Conservation (phyloP, 2,797 vertebrate species). For the Remorina albescens region DNA sequence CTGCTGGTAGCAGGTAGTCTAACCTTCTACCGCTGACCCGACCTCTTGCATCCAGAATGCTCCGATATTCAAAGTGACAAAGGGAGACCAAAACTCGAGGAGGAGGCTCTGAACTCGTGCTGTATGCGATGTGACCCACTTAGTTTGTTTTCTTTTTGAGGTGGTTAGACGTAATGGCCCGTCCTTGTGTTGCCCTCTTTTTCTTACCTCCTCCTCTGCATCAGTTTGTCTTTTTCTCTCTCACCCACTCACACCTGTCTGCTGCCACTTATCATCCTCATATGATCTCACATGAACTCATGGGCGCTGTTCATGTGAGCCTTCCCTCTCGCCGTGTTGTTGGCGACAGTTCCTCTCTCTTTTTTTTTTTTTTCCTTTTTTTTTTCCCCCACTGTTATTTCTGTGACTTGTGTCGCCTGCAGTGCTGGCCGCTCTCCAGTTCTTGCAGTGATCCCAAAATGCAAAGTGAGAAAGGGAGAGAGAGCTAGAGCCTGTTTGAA, state of each 20-base stretch:
- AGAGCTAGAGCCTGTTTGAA: conserved; percentile 50
- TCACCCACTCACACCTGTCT: conserved; percentile 24
- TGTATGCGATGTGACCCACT: conserved; percentile 67
- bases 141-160: conserved; percentile 44
- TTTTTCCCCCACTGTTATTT: conserved; percentile 41
- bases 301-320: conserved; percentile 6
- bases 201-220: conserved; percentile 26
- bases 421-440: conserved; percentile 74
- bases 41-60: conserved; percentile 4
- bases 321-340: conserved; percentile 22
- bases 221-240: conserved; percentile 19
- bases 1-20: conserved; percentile 18
- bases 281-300: conserved; percentile 22
- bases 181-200: conserved; percentile 62
- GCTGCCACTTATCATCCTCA: conserved; percentile 11
- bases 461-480: conserved; percentile 52
- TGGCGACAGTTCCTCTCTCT: conserved; percentile 31
- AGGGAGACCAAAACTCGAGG: neutral
- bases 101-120: conserved; percentile 28
- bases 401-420: conserved; percentile 69
- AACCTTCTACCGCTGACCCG: neutral
- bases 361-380: too few species aligned
- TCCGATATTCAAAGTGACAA: conserved; percentile 23
- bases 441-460: conserved; percentile 47
- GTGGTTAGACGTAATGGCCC: conserved; percentile 40